Evolutionary conservation across 2,113 vertebrate species (phyloP), one percentile per base, ranked within the genome.

Genomic region (Oostethus manadensis): DNA sequence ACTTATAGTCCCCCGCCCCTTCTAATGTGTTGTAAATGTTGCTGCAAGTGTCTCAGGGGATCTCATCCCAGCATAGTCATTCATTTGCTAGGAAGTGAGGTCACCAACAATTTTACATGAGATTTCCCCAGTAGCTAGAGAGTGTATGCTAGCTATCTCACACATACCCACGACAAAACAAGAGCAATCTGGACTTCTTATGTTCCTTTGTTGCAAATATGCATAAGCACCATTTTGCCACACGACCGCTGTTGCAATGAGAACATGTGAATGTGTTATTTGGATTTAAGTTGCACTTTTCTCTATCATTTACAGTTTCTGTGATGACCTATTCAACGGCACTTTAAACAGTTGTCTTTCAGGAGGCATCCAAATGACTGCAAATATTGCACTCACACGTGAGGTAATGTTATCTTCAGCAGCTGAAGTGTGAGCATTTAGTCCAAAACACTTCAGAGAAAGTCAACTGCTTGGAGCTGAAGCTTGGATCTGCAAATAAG

Each of bases 41-140:
- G 61, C 58, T 62, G 14, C 33, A 78, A 80, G 56, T 46, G 53
- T 60, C 71, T 79, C 58, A 33, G 60, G 62, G 76, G 78, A 77
- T 72, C 73, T 79, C 72, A 77, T 79, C 69, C 53, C 61, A 48
- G 54, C 62, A 55, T 45, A 43, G 62, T 75, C 70, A 64, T 59
- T 83, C 64, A 80, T 77, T 29, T 77, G 68, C 58, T 47, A 55
- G 58, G 56, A 78, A 74, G 76, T 76, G 82, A 84, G 72, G 74
- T 86, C 79, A 80, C 74, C 40, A 66, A 73, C 76, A 75, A 71
- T 46, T 64, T 62, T 58, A 10, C 59, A 71, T 70, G 72, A 18
- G 29, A 15, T 80, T 80, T 81, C 69, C 79, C 80, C 74, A 70
- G 64, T 47, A 44, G 53, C 64, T 16, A 50, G 33, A 35, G n/a